phyloP scores from a whole-genome alignment of 2,888 invertebrate genomes.

The Trichogramma evanescens region DNA sequence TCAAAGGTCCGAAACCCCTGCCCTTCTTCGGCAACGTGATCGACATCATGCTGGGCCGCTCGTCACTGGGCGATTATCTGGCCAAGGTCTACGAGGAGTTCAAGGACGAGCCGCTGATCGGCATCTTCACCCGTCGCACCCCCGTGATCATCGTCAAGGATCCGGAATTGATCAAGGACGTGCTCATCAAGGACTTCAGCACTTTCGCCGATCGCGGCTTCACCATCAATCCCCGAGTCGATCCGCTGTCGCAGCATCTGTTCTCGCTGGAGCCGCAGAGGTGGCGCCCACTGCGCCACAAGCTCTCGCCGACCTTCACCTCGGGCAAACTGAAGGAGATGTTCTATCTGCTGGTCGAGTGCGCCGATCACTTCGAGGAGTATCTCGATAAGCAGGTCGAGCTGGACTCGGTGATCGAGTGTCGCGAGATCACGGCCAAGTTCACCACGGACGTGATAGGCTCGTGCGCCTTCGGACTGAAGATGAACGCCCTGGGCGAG shows the following conservation, averaged over 20 bases:
- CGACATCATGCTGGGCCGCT: slow-evolving; percentile 13
- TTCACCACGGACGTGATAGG: slow-evolving; percentile 49
- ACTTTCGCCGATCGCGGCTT: slow-evolving; percentile 34
- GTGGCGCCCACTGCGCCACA: slow-evolving; percentile 47
- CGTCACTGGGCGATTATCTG: not conserved
- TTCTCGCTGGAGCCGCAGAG: slow-evolving; percentile 42
- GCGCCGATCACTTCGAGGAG: slow-evolving; percentile 35
- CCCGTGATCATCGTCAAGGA: slow-evolving; percentile 43
- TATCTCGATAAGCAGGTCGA: slow-evolving; percentile 29
- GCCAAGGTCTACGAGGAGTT: slow-evolving; percentile 16
- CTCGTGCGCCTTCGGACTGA: slow-evolving; percentile 45
- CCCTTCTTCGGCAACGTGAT: slow-evolving; percentile 42
- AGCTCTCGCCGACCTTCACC: slow-evolving; percentile 48
- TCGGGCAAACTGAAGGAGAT: slow-evolving; percentile 49
- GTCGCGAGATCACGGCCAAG: slow-evolving; percentile 38
- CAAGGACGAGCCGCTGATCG: slow-evolving; percentile 31
- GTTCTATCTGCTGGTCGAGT: slow-evolving; percentile 43
- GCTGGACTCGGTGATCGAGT: slow-evolving; percentile 26
- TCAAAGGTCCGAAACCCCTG: slow-evolving; percentile 42
- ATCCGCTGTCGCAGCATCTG: slow-evolving; percentile 46
- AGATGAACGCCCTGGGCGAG: slow-evolving; percentile 41
- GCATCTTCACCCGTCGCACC: slow-evolving; percentile 38
- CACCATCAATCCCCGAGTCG: slow-evolving; percentile 41
- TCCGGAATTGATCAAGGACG: slow-evolving; percentile 40
- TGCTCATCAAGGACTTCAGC: slow-evolving; percentile 47